Evolutionary conservation across 2,888 invertebrate genomes (phyloP), one percentile per base, ranked within the genome.

Genomic region (Brachyptera risi): DNA sequence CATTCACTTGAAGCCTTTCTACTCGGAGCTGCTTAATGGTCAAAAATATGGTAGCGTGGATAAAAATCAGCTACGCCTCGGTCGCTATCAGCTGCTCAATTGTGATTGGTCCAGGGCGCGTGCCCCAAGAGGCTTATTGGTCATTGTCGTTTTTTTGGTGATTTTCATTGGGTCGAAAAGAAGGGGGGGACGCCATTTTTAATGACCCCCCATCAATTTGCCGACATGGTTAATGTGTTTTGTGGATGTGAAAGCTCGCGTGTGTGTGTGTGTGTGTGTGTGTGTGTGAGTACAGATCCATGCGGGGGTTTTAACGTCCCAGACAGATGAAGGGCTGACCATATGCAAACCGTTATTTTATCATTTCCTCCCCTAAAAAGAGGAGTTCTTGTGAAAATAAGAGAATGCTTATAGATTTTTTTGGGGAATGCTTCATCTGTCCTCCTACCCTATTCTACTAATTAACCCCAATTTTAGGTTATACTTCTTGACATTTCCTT

Each of bases 121-220:
- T 60, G 56, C 60, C 42, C 19, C 17, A 23, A 3, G 56, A 44
- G 44, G 35, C 35, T 17, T 54, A 54, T 54, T 54, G 54, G 54
- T 23, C 54, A 54, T 7, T 35, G 54, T 54, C 4, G 35, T 35
- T 54, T 54, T 51, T 54, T 54, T 35, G 54, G 31, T 35, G 19
- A 35, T 54, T 54, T n/a, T 54, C 54, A 54, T 54, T 54, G 54
- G 54, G 35, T 23, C 31, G 54, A 54, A 54, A 21, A 47, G 5
- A 24, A 37, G 27, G 54, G 35, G 54, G 37, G 54, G 17, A 54
- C 54, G 54, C 54, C 54, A 54, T 54, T 35, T 54, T 54, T 54
- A 54, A 54, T 54, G 54, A 54, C 54, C 54, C 54, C 54, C 54
- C 54, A 54, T 54, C 54, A 54, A 54, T 54, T 54, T 54, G 37